A percentile compares a stretch with the other conserved stretches of the same genome.
phyloP scores from a whole-genome alignment of 2,113 vertebrate species.

The Etheostoma spectabile region DNA sequence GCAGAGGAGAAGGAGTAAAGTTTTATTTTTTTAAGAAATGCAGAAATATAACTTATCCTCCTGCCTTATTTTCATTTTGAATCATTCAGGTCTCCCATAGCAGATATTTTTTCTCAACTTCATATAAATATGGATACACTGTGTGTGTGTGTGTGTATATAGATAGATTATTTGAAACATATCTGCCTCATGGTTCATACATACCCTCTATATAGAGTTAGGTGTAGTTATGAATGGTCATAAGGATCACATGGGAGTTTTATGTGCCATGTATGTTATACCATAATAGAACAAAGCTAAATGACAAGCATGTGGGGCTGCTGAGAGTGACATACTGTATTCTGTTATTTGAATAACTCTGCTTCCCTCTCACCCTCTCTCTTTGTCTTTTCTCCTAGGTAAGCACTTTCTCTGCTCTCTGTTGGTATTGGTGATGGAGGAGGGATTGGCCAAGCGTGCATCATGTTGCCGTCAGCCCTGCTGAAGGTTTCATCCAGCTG shows the following conservation, averaged over 20 bases:
- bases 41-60: not conserved
- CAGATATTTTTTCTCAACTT: too few relatives aligned
- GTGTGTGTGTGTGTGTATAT: too few relatives aligned
- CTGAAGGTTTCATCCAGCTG: conserved; percentile 67
- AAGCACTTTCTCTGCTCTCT: conserved; percentile 80
- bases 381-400: conserved; percentile 76
- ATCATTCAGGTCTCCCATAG: too few relatives aligned
- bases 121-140: too few relatives aligned
- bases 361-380: conserved; percentile 34
- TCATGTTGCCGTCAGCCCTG: conserved; percentile 67
- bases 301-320: conserved; percentile 5
- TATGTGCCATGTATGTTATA: not conserved
- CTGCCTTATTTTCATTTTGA: too few relatives aligned
- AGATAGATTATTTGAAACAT: not conserved
- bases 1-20: not conserved
- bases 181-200: conserved; percentile 5
- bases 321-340: conserved; percentile 8
- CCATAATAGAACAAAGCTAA: not conserved
- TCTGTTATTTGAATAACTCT: conserved; percentile 58
- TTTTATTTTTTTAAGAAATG: not conserved
- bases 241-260: not conserved
- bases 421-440: conserved; percentile 65
- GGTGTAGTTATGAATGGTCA: not conserved
- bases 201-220: not conserved
- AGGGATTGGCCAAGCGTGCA: conserved; percentile 48